Evolutionary conservation across 2,888 invertebrate species (phyloP).

Genomic region (Ceraclea dissimilis): DNA sequence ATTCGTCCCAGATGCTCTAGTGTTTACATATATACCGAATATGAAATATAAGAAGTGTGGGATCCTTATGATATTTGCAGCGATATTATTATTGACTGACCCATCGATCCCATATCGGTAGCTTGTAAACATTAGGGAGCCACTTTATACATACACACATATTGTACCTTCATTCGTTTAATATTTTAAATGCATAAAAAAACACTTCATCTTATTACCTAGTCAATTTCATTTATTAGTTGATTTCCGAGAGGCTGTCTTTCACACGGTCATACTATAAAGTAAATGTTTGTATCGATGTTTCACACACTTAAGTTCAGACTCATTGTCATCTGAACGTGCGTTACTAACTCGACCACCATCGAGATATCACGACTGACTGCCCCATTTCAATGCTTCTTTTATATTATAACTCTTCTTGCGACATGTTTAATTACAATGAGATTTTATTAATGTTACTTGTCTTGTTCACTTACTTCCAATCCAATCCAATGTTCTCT

Average conservation of each 20-base stretch:
- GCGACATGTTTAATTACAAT: no score
- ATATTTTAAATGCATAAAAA: no score
- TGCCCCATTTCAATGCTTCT: neutral
- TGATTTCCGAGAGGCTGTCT: conserved; percentile 9
- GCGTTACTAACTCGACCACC: conserved; percentile 18
- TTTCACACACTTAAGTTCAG: conserved; percentile 16
- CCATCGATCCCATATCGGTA: neutral
- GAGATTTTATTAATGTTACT: no score
- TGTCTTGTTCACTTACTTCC: no score
- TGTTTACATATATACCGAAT: no score
- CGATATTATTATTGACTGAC: neutral
- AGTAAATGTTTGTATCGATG: conserved; percentile 15
- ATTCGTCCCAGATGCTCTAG: neutral
- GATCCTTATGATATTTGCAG: conserved; percentile 8
- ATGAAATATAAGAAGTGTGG: conserved; percentile 18
- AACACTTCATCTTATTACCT: no score
- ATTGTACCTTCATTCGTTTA: no score
- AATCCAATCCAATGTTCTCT: no score
- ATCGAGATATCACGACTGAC: conserved; percentile 10
- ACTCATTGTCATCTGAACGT: conserved; percentile 19
- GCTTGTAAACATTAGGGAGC: neutral
- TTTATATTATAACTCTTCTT: no score
- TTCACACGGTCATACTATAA: conserved; percentile 22
- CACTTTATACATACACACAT: neutral
- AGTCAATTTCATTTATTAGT: no score